Evolutionary conservation across 2,888 invertebrate genomes (phyloP).

Genomic region (Helicoverpa assulta): DNA sequence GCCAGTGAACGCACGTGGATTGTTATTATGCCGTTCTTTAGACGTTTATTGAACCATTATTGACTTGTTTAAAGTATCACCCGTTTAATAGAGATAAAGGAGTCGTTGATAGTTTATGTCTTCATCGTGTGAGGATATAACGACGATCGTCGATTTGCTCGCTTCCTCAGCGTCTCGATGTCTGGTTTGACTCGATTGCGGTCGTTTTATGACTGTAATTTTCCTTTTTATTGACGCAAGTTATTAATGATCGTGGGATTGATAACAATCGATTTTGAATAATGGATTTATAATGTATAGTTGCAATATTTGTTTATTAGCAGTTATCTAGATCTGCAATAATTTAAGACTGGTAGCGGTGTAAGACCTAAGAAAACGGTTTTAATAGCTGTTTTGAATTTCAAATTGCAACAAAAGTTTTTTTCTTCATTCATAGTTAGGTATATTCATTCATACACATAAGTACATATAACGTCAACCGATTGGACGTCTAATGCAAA

Average conservation of each 20-base stretch:
- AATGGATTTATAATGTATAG: slow-evolving; percentile 73
- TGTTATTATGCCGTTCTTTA: slow-evolving; percentile 89
- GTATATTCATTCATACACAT: background rate
- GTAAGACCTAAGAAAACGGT: slow-evolving; percentile 10
- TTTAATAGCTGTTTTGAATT: slow-evolving; percentile 31
- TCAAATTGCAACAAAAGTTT: background rate
- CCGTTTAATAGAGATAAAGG: slow-evolving; percentile 89
- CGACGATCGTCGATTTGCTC: slow-evolving; percentile 68
- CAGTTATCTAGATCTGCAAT: slow-evolving; percentile 11
- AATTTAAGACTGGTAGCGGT: slow-evolving; percentile 41
- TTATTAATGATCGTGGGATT: slow-evolving; percentile 70
- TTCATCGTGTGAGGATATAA: slow-evolving; percentile 82
- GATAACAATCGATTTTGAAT: slow-evolving; percentile 76
- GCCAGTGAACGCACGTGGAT: slow-evolving; percentile 85
- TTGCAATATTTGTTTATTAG: slow-evolving; percentile 50
- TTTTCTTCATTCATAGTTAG: slow-evolving; percentile 6
- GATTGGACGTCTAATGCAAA: slow-evolving; percentile 34
- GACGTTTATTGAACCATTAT: slow-evolving; percentile 90
- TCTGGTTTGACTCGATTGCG: slow-evolving; percentile 75
- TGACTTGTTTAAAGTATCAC: slow-evolving; percentile 90
- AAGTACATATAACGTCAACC: too few species aligned
- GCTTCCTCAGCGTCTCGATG: slow-evolving; percentile 75
- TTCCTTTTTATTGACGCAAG: slow-evolving; percentile 81
- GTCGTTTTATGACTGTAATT: slow-evolving; percentile 85
- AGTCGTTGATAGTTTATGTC: slow-evolving; percentile 85